Evolutionary conservation across 2,888 invertebrate genomes (phyloP), one percentile per base, ranked within the genome.

Genomic region (Eueremaeus valkanovi): DNA sequence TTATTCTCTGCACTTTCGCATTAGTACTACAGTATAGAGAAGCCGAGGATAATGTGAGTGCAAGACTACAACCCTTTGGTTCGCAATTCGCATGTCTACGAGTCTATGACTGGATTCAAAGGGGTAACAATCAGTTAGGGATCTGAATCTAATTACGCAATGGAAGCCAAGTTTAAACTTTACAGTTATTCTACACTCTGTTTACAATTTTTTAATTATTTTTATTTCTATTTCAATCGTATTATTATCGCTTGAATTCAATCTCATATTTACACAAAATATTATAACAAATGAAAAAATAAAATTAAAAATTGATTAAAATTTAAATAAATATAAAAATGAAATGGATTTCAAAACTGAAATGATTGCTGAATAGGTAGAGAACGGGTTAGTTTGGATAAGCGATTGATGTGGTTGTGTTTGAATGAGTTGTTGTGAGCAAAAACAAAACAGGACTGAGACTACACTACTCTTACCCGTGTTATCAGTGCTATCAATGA

Each of bases 51-150:
- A 9, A 63, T 66, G 66, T 66, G 21, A 6, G 21, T 66, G 21
- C 36, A n/a, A n/a, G n/a, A n/a, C n/a, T n/a, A 1, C 66, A 66
- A 66, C 36, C 66, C 40, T 66, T 66, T 66, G 16, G 11, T 40
- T 63, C 63, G 63, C 21, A 66, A 66, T 8, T 33, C 40, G 66
- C 66, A 66, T 66, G 66, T 66, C 66, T 66, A 66, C 21, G 21
- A 36, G 66, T 66, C 66, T 66, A 66, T 40, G 21, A 36, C 33
- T 66, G 66, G 33, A 36, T 66, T 66, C 36, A 66, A 66, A 66
- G 66, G 66, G 66, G 66, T 66, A 66, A 31, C 21, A 27, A 66
- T 49, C 6, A 21, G 2, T 66, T 36, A 66, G 66, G 66, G 66
- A 66, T 36, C 66, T 9, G 3, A 24, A 66, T 66, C 6, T 66